Base-by-base conservation (phyloP, 1,140 invertebrate species). In the Andrena cerasifolii region DNA sequence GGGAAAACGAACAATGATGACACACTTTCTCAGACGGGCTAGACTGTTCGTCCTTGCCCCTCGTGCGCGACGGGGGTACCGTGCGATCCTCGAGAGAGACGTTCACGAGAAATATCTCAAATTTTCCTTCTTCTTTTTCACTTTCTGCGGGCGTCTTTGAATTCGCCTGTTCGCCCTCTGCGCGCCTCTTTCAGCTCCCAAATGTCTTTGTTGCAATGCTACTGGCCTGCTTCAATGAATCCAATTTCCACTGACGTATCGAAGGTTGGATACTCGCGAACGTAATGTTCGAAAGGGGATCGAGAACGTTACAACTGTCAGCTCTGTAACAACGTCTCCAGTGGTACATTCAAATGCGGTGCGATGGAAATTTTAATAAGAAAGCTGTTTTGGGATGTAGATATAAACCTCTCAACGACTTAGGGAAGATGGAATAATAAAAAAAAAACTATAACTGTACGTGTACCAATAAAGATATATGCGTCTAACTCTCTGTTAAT, bases 1-100 rank as follows among this genome's bases (percentile, higher is more conserved):
- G 59, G 59, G 21, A n/a, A 33, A 53, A 53, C 45, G 71, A 73
- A 47, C 73, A 51, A 59, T n/a, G 73, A 70, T 28, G 73, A 49
- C 65, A 59, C 62, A 66, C 18, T 66, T 66, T 31, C 49, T 61
- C 28, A 61, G 40, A 59, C 14, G 54, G 53, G 36, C 26, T 24
- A n/a, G 40, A n/a, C 26, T 33, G 5, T 45, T 47, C 62, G 61
- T 28, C 26, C n/a, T 18, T 49, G 18, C 26, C n/a, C 3, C 5
- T 4, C 49, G 12, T n/a, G n/a, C n/a, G 51, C 16, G 65, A 54
- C 65, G 58, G 36, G 53, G 54, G 33, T 36, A 68, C 8, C 51
- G 31, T 14, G 18, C 43, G 28, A 73, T 73, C 58, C 58, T 28
- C 58, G n/a, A n/a, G 16, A n/a, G 33, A 54, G 59, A 53, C 12